These are phyloP conservation scores for Cinclus cinclus DNA, from an alignment of 2,113 vertebrate species.

Conservation along the genomic window DNA sequence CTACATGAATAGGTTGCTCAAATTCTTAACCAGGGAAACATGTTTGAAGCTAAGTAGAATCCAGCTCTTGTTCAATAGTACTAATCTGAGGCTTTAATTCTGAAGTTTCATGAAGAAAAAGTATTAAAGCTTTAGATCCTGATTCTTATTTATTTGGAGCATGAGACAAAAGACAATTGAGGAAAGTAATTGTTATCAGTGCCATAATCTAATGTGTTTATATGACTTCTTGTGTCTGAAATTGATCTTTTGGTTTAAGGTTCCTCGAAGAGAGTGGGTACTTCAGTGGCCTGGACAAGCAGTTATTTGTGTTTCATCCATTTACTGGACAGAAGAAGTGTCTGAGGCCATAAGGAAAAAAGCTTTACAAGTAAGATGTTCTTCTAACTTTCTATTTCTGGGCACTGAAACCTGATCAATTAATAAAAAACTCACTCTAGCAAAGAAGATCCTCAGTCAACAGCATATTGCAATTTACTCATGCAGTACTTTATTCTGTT, in stretches of 20 bases:
- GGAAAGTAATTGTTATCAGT: background rate
- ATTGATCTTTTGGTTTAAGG: slow-evolving; percentile 66
- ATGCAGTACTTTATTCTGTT: background rate
- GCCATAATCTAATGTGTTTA: background rate
- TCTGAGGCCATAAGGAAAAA: slow-evolving; percentile 81
- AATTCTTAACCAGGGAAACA: background rate
- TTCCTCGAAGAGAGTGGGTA: slow-evolving; percentile 87
- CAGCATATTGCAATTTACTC: background rate
- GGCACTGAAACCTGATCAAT: background rate
- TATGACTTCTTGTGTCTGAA: background rate
- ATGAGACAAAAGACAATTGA: background rate
- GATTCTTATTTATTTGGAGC: background rate
- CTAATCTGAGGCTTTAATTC: background rate
- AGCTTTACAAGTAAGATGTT: slow-evolving; percentile 77
- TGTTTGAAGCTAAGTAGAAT: background rate
- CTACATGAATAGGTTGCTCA: background rate
- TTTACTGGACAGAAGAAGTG: slow-evolving; percentile 92
- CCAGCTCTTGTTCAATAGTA: background rate
- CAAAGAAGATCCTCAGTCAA: background rate
- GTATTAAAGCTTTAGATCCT: background rate
- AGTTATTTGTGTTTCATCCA: slow-evolving; percentile 90
- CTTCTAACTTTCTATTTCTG: background rate
- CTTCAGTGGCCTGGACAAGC: slow-evolving; percentile 93
- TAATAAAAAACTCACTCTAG: background rate
- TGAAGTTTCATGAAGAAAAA: background rate